Evolutionary conservation across 2,113 vertebrate species (phyloP).

Genomic region (Psephotus haematonotus): DNA sequence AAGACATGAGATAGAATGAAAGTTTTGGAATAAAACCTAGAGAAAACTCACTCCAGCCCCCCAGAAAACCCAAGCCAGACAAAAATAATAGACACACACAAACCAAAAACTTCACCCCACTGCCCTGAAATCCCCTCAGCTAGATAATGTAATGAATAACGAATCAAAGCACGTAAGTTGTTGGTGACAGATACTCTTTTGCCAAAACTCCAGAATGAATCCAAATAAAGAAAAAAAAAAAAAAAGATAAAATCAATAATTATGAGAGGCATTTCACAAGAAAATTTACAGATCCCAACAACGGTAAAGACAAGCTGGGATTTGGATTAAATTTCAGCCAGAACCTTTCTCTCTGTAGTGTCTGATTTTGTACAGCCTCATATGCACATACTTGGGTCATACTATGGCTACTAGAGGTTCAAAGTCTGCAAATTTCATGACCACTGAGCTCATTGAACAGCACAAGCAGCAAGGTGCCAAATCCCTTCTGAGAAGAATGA

Average conservation of each 20-base stretch:
- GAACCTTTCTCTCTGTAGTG: neutral
- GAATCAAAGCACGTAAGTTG: neutral
- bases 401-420: neutral
- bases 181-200: neutral
- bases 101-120: neutral
- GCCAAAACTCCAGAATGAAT: neutral
- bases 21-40: neutral
- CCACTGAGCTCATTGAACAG: neutral
- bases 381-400: neutral
- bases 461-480: neutral
- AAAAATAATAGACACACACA: neutral
- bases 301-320: neutral
- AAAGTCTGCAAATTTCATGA: neutral
- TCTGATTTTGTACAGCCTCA: neutral
- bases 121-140: fast-evolving
- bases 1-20: neutral
- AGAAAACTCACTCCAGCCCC: fast-evolving
- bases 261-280: neutral
- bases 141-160: neutral
- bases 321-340: neutral
- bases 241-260: neutral
- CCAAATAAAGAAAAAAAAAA: neutral
- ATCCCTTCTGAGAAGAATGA: neutral
- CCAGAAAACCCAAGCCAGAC: neutral
- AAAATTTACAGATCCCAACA: neutral